Percentiles rank a stretch among this genome's conserved stretches.
Evolutionary conservation across 2,888 invertebrate genomes (phyloP).

Genomic region (Tinea trinotella): DNA sequence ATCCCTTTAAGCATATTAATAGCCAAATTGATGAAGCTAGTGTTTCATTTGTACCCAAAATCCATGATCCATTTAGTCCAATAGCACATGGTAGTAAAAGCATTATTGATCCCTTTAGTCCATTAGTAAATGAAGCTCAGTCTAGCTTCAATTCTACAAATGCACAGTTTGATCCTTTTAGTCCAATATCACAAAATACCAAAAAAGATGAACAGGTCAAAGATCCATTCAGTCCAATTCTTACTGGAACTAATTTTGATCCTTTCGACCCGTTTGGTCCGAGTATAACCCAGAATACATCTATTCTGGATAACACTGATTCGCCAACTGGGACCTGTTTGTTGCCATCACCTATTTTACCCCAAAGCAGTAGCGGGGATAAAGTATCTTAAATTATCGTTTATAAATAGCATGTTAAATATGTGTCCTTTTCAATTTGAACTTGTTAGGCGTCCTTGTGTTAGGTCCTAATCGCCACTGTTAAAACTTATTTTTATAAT

Average conservation of each 20-base stretch:
- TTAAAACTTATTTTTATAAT: no score
- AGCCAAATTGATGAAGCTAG: conserved; percentile 30
- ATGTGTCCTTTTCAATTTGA: no score
- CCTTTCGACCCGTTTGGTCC: conserved; percentile 26
- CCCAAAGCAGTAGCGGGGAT: conserved; percentile 36
- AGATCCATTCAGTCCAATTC: conserved; percentile 26
- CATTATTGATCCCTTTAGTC: background rate
- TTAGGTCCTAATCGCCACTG: no score
- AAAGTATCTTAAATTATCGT: background rate
- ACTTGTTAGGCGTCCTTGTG: no score
- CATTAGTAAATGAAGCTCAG: background rate
- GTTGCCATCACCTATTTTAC: conserved; percentile 74
- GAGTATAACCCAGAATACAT: background rate
- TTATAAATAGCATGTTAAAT: no score
- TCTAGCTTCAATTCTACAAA: background rate
- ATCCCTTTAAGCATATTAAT: conserved; percentile 32
- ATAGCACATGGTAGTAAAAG: background rate
- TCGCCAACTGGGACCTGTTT: conserved; percentile 61
- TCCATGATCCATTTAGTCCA: conserved; percentile 19
- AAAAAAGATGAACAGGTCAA: conserved; percentile 20
- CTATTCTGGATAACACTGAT: conserved; percentile 50
- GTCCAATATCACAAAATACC: conserved; percentile 23
- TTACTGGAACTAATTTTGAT: conserved; percentile 22
- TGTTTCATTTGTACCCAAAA: conserved; percentile 44
- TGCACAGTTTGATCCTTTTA: conserved; percentile 28